Evolutionary conservation across 2,113 vertebrate genomes (phyloP).

Genomic region (Sorex araneus): DNA sequence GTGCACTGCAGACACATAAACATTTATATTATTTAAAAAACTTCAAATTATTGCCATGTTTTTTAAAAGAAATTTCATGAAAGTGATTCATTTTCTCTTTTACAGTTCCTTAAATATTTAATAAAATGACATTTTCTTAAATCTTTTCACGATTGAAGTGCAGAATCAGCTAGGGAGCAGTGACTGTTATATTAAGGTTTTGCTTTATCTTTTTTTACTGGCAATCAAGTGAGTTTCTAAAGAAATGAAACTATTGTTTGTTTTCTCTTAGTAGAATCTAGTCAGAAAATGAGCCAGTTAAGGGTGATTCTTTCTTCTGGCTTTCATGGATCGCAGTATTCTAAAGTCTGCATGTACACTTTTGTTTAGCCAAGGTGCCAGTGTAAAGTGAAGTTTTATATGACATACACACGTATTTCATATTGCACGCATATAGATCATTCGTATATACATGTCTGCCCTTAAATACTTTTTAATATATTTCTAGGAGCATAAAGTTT

Average conservation of each 20-base stretch:
- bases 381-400: background rate
- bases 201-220: background rate
- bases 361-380: background rate
- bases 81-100: conserved; percentile 77
- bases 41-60: background rate
- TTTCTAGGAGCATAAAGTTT: conserved; percentile 21
- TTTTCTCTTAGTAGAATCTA: background rate
- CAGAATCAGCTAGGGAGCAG: conserved; percentile 35
- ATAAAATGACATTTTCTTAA: conserved; percentile 73
- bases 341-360: background rate
- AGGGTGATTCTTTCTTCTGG: background rate
- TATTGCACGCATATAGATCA: background rate
- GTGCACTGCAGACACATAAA: background rate
- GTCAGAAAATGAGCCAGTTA: background rate
- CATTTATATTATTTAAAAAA: conserved; percentile 11
- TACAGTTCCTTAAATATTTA: conserved; percentile 82
- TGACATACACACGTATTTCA: background rate
- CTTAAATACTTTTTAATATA: background rate
- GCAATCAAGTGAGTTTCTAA: background rate
- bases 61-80: conserved; percentile 70
- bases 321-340: background rate
- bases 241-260: background rate
- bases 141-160: conserved; percentile 64
- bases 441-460: background rate
- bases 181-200: background rate